phyloP scores from a whole-genome alignment of 2,797 vertebrate genomes.

The Sebastolobus altivelis region DNA sequence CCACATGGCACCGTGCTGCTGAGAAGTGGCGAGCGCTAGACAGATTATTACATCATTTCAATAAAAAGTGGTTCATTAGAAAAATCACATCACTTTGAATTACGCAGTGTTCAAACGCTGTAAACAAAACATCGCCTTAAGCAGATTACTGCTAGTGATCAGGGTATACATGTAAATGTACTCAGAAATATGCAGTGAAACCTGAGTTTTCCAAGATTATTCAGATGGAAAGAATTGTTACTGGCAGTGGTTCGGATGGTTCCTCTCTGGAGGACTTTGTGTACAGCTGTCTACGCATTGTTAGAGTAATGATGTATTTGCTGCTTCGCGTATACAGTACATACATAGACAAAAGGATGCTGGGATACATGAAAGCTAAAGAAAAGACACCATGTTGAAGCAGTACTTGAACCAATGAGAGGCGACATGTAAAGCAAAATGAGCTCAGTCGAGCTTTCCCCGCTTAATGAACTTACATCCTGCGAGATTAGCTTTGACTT shows the following conservation, averaged over 20 bases:
- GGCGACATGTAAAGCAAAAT: not conserved
- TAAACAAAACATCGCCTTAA: slow-evolving; percentile 46
- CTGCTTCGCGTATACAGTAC: not conserved
- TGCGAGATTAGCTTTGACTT: slow-evolving; percentile 35
- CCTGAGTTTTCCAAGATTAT: not conserved
- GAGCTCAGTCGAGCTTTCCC: slow-evolving; percentile 11
- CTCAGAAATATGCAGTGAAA: not conserved
- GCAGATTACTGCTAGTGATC: slow-evolving; percentile 32
- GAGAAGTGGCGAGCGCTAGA: not conserved
- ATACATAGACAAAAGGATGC: slow-evolving; percentile 3
- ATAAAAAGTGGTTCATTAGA: slow-evolving; percentile 37
- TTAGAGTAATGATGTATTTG: slow-evolving; percentile 21
- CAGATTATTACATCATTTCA: slow-evolving; percentile 33
- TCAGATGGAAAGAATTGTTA: slow-evolving; percentile 1
- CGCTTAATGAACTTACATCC: slow-evolving; percentile 45
- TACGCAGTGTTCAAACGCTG: slow-evolving; percentile 27
- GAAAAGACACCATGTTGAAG: not conserved
- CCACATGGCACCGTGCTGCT: not conserved
- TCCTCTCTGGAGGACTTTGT: slow-evolving; percentile 4
- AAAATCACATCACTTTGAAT: slow-evolving; percentile 48
- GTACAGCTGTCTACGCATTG: not conserved
- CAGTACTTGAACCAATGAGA: slow-evolving; percentile 1
- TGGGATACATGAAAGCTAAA: not conserved
- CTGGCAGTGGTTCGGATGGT: not conserved
- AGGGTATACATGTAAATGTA: slow-evolving; percentile 3